Percentiles rank a stretch among this genome's conserved stretches.
Conservation (phyloP, 2,113 vertebrate genomes). For the Nothocercus nigrocapillus region DNA sequence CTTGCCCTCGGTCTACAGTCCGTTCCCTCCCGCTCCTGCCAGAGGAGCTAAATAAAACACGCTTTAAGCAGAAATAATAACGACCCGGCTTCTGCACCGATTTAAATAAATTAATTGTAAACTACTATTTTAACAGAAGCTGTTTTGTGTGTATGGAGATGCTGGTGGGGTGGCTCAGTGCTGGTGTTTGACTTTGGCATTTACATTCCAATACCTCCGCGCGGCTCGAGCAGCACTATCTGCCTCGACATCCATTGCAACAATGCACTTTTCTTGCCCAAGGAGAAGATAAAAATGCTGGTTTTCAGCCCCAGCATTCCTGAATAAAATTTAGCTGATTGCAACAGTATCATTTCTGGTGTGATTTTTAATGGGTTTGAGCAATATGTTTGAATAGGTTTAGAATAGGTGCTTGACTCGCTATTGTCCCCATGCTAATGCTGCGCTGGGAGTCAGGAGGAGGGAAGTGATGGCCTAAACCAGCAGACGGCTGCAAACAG, state of each 20-base stretch:
- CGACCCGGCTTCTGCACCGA: background rate
- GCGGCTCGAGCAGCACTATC: slow-evolving; percentile 10
- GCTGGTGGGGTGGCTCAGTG: background rate
- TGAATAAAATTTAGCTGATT: slow-evolving; percentile 62
- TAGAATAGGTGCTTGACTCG: slow-evolving; percentile 51
- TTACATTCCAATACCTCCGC: slow-evolving; percentile 56
- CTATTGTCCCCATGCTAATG: slow-evolving; percentile 60
- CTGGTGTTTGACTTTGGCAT: background rate
- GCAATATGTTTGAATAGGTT: slow-evolving; percentile 42
- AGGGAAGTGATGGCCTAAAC: slow-evolving; percentile 59
- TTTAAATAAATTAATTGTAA: slow-evolving; percentile 24
- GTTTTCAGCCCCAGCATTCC: slow-evolving; percentile 41
- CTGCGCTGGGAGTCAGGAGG: slow-evolving; percentile 41
- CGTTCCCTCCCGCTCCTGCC: background rate
- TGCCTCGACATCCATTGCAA: background rate
- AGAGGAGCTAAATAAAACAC: background rate
- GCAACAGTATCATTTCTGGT: slow-evolving; percentile 44
- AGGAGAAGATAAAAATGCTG: slow-evolving; percentile 15
- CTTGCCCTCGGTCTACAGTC: accelerated
- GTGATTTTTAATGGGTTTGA: slow-evolving; percentile 62
- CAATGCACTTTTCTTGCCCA: background rate
- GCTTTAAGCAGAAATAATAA: background rate
- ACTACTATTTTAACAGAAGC: slow-evolving; percentile 1
- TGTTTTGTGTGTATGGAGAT: background rate
- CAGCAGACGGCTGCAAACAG: slow-evolving; percentile 54